Evolutionary conservation across 2,888 invertebrate genomes (phyloP).

Genomic region (Hemithea aestivaria): DNA sequence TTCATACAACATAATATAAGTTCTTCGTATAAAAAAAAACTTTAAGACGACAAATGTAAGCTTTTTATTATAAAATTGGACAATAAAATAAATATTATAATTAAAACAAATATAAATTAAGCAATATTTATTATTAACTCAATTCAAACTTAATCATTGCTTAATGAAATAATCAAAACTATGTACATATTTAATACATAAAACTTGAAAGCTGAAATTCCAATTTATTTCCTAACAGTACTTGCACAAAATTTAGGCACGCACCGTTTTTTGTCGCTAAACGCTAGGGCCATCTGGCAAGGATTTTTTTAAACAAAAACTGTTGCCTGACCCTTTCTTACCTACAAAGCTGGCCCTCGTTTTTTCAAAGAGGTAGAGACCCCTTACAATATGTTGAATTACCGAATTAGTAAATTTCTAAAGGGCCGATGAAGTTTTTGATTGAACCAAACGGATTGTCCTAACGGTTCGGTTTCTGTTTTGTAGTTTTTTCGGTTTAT

Average conservation of each 20-base stretch:
- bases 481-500: slow-evolving; percentile 44
- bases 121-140: too few species aligned
- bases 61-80: too few species aligned
- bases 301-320: slow-evolving; percentile 68
- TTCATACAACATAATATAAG: too few species aligned
- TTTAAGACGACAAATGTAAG: too few species aligned
- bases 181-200: too few species aligned
- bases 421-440: slow-evolving; percentile 74
- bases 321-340: slow-evolving; percentile 76
- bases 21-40: too few species aligned
- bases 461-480: slow-evolving; percentile 61
- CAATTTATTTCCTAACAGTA: slow-evolving; percentile 42
- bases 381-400: slow-evolving; percentile 77
- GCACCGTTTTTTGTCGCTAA: slow-evolving; percentile 74
- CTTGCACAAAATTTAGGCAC: slow-evolving; percentile 65
- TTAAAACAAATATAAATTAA: too few species aligned
- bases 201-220: too few species aligned
- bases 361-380: slow-evolving; percentile 56
- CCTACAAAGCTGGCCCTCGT: slow-evolving; percentile 65
- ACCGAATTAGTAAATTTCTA: slow-evolving; percentile 76
- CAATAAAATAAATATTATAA: too few species aligned
- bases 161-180: too few species aligned
- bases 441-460: slow-evolving; percentile 75
- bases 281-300: slow-evolving; percentile 74
- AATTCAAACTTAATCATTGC: too few species aligned